Base-by-base conservation (phyloP, 2,888 invertebrate genomes). In the Epinotia ramella region DNA sequence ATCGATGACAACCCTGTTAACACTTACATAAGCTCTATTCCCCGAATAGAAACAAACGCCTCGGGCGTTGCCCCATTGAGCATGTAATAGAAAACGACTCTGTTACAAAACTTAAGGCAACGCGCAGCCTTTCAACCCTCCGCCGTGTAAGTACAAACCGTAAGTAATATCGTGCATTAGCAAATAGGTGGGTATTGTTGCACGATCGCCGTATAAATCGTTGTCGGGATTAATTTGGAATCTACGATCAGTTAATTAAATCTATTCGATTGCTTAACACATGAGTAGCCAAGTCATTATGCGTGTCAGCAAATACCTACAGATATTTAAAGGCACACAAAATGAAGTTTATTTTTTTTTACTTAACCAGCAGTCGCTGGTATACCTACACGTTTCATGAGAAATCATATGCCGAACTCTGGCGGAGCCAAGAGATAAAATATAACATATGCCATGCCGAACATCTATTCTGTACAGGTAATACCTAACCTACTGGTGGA, bases 1-100 rank as follows among this genome's bases (percentile, higher is more conserved):
- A 72, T n/a, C 12, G 62, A 56, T 56, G 76, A 77, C 76, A 74
- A 62, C 71, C 73, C 66, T 71, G 71, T 56, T 74, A 66, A 77
- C 65, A 73, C 73, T 59, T 91, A 89, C 91, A 88, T 87, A 91
- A 94, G 85, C 86, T 83, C 80, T 82, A 81, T 87, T 89, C 89
- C 90, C 84, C 88, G 88, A 89, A 90, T 86, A 88, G 87, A 84
- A 87, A 86, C 86, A 83, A 84, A 86, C 80, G 88, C 91, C 92
- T 86, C 85, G 81, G 85, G 92, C 87, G 86, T 86, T 88, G 87
- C 89, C 88, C 87, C 90, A 88, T 89, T 89, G 85, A 84, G 86
- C 84, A 83, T 83, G 83, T 86, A 85, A 87, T 85, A 79, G 88
- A 83, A 88, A 86, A 85, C 84, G 81, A 84, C 86, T 83, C 79